These are phyloP conservation scores for Mirounga angustirostris DNA, from an alignment of 2,113 vertebrate genomes.

Conservation along the genomic window DNA sequence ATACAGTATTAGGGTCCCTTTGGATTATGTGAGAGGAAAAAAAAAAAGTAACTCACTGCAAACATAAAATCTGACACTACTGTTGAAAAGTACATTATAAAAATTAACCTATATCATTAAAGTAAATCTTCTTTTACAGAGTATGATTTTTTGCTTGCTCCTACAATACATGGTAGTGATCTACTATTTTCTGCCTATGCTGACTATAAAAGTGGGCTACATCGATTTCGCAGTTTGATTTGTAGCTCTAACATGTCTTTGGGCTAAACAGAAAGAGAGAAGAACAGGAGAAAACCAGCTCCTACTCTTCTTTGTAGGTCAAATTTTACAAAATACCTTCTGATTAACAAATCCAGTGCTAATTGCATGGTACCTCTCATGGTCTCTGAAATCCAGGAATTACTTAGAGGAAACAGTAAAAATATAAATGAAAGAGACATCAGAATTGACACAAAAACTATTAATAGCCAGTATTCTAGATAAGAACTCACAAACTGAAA, in stretches of 20 bases:
- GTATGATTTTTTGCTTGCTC: background rate
- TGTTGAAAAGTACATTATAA: background rate
- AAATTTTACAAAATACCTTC: constrained; percentile 45
- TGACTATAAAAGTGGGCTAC: background rate
- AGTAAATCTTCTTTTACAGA: constrained; percentile 4
- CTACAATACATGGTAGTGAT: background rate
- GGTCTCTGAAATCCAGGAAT: background rate
- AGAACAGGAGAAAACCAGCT: background rate
- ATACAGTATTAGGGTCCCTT: background rate
- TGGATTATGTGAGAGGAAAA: accelerated
- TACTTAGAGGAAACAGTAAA: background rate
- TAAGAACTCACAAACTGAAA: background rate
- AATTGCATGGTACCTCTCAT: background rate
- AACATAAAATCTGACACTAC: constrained; percentile 46
- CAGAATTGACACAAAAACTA: background rate
- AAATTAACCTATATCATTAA: constrained; percentile 22
- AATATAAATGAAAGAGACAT: constrained; percentile 50
- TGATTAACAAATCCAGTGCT: background rate
- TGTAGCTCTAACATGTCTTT: background rate
- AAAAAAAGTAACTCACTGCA: background rate
- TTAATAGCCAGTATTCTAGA: background rate
- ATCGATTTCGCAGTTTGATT: background rate
- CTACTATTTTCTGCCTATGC: background rate
- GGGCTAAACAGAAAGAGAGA: background rate
- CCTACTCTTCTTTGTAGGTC: background rate